Conservation (phyloP, 2,797 vertebrate species). For the Platyrinchus mystaceus region DNA sequence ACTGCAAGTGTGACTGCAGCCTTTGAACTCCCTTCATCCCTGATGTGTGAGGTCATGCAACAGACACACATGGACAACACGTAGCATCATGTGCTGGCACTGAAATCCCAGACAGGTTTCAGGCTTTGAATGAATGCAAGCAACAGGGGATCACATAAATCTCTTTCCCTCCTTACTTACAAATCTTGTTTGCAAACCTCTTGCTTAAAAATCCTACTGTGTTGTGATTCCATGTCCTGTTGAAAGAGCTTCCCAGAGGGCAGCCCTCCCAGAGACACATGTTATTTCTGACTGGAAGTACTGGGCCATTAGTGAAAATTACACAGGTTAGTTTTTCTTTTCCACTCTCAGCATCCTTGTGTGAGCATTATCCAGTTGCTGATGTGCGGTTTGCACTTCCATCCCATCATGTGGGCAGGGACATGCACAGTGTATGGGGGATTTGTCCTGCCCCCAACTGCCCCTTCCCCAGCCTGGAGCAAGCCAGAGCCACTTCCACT, state of each 20-base stretch:
- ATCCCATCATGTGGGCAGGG: not conserved
- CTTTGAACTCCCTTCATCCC: not conserved
- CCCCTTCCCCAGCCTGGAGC: not conserved
- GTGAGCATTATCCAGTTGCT: not conserved
- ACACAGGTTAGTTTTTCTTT: not conserved
- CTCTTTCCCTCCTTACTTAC: not conserved
- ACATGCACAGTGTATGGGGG: fast-evolving
- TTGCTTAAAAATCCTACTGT: not conserved
- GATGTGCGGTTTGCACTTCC: not conserved
- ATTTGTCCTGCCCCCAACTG: not conserved
- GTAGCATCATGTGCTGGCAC: not conserved
- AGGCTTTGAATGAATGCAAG: not conserved
- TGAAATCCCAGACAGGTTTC: not conserved
- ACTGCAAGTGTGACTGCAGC: not conserved
- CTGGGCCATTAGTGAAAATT: not conserved
- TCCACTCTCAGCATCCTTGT: not conserved
- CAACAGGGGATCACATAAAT: not conserved
- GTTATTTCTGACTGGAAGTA: not conserved
- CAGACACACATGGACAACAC: not conserved
- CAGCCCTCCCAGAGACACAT: not conserved
- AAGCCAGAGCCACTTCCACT: not conserved
- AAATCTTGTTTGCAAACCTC: not conserved
- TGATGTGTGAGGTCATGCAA: not conserved
- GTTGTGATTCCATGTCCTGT: not conserved
- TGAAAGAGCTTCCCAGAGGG: not conserved